Conservation (phyloP, 2,888 invertebrate genomes). For the Rotaria macrura region DNA sequence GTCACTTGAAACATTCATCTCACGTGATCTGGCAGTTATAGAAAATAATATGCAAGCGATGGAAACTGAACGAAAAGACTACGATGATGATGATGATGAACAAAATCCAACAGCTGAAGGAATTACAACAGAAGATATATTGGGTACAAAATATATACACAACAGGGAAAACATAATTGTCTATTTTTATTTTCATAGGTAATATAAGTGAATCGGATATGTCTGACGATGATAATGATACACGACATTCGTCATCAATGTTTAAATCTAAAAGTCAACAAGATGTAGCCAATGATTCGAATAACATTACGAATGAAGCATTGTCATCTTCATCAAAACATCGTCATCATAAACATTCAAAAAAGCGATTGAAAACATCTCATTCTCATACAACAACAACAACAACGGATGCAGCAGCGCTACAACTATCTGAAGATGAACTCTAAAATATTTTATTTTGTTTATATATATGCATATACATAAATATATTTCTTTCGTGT, state of each 20-base stretch:
- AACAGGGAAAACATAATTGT: background rate
- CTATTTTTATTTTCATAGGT: background rate
- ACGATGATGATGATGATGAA: background rate
- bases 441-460: background rate
- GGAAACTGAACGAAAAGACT: background rate
- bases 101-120: background rate
- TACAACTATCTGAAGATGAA: slow-evolving; percentile 13
- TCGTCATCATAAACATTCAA: slow-evolving; percentile 13
- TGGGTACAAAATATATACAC: background rate
- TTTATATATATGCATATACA: background rate
- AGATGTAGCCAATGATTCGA: background rate
- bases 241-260: too few species aligned
- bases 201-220: background rate
- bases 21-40: background rate
- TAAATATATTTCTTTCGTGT: background rate
- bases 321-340: background rate
- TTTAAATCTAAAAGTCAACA: background rate
- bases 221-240: background rate
- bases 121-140: background rate
- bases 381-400: background rate
- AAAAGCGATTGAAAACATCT: background rate
- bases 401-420: background rate
- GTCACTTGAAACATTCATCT: slow-evolving; percentile 1
- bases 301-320: background rate
- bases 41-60: background rate